phyloP scores from a whole-genome alignment of 2,113 vertebrate genomes.

The Heterotis niloticus region DNA sequence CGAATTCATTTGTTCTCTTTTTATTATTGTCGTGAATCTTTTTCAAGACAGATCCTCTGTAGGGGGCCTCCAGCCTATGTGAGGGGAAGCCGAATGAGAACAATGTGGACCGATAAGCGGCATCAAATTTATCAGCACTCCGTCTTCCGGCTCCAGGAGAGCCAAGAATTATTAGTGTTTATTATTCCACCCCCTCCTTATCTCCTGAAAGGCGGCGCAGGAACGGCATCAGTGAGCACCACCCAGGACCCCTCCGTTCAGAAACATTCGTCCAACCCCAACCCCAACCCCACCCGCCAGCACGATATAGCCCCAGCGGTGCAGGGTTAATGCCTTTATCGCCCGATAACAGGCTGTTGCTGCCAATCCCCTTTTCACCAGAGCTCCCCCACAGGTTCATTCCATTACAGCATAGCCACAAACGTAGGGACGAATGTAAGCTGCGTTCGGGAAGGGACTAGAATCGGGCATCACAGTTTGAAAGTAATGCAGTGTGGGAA shows the following conservation, averaged over 20 bases:
- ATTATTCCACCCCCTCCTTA: constrained; percentile 11
- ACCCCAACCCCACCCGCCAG: constrained; percentile 32
- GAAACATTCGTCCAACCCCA: background rate
- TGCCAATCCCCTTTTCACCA: constrained; percentile 41
- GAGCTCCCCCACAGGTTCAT: constrained; percentile 25
- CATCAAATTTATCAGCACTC: background rate
- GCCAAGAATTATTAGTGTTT: constrained; percentile 21
- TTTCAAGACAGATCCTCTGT: background rate
- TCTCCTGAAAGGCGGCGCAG: constrained; percentile 14
- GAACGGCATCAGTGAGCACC: constrained; percentile 10
- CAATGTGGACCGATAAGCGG: background rate
- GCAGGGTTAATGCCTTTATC: constrained; percentile 69
- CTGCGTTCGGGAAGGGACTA: background rate
- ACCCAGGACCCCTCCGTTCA: background rate
- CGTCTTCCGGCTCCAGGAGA: background rate
- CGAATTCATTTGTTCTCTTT: constrained; percentile 12
- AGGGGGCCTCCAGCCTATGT: background rate
- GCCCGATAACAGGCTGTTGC: constrained; percentile 57
- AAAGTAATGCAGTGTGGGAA: no score
- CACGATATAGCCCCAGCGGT: constrained; percentile 60
- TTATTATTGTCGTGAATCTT: constrained; percentile 20
- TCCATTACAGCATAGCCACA: constrained; percentile 13
- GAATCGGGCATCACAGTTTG: background rate
- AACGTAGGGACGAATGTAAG: constrained; percentile 1
- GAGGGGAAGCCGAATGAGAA: background rate